Base-by-base conservation (phyloP, 2,888 invertebrate species). In the Sarcophaga rosellei region DNA sequence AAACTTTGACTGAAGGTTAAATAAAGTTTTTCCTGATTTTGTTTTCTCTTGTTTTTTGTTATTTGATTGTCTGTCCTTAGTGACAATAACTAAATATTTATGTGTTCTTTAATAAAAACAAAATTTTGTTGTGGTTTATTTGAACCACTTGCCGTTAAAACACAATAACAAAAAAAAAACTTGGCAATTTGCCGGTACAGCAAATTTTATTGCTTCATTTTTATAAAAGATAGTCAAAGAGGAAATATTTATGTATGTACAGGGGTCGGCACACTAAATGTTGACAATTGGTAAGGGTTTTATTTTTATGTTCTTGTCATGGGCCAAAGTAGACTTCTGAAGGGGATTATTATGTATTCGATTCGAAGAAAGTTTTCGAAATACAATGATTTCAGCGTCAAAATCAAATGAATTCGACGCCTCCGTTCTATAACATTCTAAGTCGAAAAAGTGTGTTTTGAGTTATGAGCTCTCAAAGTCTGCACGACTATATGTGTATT, bases 161-260 rank as follows among this genome's bases (percentile, higher is more conserved):
- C 44, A 61, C 17, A 47, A 76, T 35, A 75, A n/a, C n/a, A 25
- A 66, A 17, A 21, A 47, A 72, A 62, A 78, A 81, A 47, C 21
- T 86, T 86, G 84, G 81, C 81, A 86, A 21, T 66, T 78, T 84
- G 86, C 86, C 86, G 70, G n/a, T 57, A 63, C 35, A 44, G 65
- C 11, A 78, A 12, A 83, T 59, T 74, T 45, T 25, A 73, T 77
- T 20, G 66, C 66, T 20, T 65, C 3, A 57, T 62, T 68, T 59
- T 23, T 47, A 66, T 45, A 45, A 65, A 65, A 65, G 23, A 65
- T 15, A 53, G 12, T 17, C 5, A 1, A 35, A 35, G 35, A 35
- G 53, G 25, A 3, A 62, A 59, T 73, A 17, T 35, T 35, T 35
- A 2, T 35, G 4, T 61, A 25, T 6, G 2, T 47, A 69, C 12